Evolutionary conservation across 2,113 vertebrate genomes (phyloP), one percentile per base, ranked within the genome.

Genomic region (Vombatus ursinus): DNA sequence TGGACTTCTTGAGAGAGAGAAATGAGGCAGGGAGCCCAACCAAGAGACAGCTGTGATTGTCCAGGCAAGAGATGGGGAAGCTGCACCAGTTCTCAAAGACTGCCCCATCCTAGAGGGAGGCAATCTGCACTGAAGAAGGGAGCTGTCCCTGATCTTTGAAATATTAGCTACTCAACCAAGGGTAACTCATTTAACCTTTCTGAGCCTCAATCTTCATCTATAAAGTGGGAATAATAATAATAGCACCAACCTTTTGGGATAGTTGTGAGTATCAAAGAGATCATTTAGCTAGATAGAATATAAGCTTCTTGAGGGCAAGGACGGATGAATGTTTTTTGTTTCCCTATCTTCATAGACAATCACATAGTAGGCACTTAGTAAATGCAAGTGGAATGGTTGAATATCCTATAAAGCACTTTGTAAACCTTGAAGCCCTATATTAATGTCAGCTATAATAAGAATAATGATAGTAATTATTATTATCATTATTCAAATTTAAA

Each of bases 161-260:
- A 90, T 37, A 50, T 93, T 37, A 51, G 57, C 77, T 53, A 9
- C 1, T 0, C 44, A 6, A 77, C 14, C 6, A 44, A 68, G 48
- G 37, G 92, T 37, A 90, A 93, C 57, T 53, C 19, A 92, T 93
- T 91, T 52, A 92, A 95, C 37, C 31, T 52, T 53, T 48, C 16
- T 10, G 90, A 53, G 61, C 37, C 90, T 49, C 37, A 51, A 77
- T 93, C 92, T 89, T 52, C 10, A 0, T 25, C 93, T 54, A 47
- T 12, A 91, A 89, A 90, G 9, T 11, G 8, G 26, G 50, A 89
- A 68, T 1, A 54, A 57, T 25, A 44, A 48, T 5, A 91, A n/a
- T 90, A n/a, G 61, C 1, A 50, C 19, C 49, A 9, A 49, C 44
- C 77, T 92, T 25, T 89, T 3, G 37, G 23, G 54, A 24, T 47